Conservation (phyloP, 2,797 vertebrate genomes). For the Phalloptychus januarius region DNA sequence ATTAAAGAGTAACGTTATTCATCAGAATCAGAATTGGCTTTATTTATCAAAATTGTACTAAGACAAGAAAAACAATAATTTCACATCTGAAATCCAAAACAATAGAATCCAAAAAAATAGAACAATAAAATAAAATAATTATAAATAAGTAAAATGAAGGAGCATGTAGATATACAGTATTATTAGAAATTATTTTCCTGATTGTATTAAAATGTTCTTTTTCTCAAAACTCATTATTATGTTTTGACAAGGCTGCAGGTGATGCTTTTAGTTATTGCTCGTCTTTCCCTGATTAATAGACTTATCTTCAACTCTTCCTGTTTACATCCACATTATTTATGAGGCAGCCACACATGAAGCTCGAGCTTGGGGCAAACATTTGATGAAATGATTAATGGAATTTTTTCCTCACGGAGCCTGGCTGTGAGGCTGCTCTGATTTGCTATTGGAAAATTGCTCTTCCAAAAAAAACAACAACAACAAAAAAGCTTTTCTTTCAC, state of each 20-base stretch:
- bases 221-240: background rate
- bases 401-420: constrained; percentile 3
- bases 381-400: constrained; percentile 42
- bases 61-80: too few relatives aligned
- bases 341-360: constrained; percentile 32
- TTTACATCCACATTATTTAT: constrained; percentile 57
- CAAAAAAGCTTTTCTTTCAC: background rate
- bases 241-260: background rate
- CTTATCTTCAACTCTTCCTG: constrained; percentile 29
- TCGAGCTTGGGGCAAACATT: constrained; percentile 47
- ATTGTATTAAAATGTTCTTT: background rate
- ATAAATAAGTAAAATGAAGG: background rate
- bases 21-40: background rate
- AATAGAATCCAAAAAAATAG: background rate
- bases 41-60: background rate
- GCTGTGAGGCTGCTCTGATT: constrained; percentile 24
- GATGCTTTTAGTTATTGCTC: constrained; percentile 18
- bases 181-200: background rate
- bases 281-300: constrained; percentile 41
- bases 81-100: background rate
- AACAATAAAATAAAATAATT: background rate
- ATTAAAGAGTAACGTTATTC: background rate
- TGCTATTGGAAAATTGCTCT: constrained; percentile 30
- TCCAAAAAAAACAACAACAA: background rate
- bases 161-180: background rate